A percentile compares a stretch with the other conserved stretches of the same genome.
Conservation (phyloP, 2,797 vertebrate species). For the Chelmon rostratus region DNA sequence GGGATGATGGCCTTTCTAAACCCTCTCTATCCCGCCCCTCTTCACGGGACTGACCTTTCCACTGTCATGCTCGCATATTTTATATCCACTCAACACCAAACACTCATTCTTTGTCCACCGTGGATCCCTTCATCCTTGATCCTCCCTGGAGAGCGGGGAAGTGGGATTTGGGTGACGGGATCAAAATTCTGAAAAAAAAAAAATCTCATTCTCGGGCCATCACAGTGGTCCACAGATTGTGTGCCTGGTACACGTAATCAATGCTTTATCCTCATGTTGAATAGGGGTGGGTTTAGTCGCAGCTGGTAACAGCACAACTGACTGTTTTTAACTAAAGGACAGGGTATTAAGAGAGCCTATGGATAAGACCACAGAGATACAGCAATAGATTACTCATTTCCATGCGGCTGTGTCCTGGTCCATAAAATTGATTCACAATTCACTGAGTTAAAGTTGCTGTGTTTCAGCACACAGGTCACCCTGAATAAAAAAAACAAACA, state of each 20-base stretch:
- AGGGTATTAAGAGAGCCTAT: conserved; percentile 40
- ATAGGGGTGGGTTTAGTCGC: conserved; percentile 11
- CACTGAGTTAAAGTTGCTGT: conserved; percentile 13
- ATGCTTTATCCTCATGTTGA: conserved; percentile 27
- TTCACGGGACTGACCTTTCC: conserved; percentile 72
- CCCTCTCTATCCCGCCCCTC: conserved; percentile 40
- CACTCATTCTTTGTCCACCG: conserved; percentile 38
- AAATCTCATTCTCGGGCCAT: conserved; percentile 22
- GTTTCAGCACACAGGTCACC: conserved; percentile 31
- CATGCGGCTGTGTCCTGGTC: conserved; percentile 19
- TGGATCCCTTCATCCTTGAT: conserved; percentile 43
- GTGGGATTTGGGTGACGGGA: conserved; percentile 36
- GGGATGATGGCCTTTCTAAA: conserved; percentile 64
- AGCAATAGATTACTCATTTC: conserved; percentile 60
- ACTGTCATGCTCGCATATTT: conserved; percentile 57
- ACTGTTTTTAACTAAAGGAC: conserved; percentile 37
- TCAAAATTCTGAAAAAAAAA: conserved; percentile 21
- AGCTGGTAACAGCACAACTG: conserved; percentile 23
- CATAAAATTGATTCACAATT: conserved; percentile 50
- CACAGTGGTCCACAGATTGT: conserved; percentile 6
- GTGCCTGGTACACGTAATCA: conserved; percentile 25
- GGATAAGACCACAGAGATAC: conserved; percentile 43
- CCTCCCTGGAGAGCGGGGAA: conserved; percentile 18
- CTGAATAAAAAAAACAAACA: conserved; percentile 1
- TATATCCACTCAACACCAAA: conserved; percentile 55